These are phyloP conservation scores for Elanoides forficatus DNA, from an alignment of 2,113 vertebrate species.

Conservation along the genomic window DNA sequence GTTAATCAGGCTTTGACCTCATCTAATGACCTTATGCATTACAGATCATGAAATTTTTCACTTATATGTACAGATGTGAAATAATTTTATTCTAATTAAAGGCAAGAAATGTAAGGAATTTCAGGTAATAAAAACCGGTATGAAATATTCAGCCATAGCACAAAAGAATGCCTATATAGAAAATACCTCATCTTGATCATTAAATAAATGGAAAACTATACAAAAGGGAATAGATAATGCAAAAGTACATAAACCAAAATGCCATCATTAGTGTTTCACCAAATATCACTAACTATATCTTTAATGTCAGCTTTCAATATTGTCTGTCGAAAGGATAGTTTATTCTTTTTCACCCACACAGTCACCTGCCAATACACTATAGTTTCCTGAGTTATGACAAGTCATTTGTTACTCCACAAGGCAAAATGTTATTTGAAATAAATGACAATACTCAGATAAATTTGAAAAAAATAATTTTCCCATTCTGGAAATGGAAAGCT, in stretches of 20 bases:
- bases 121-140: neutral
- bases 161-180: neutral
- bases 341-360: neutral
- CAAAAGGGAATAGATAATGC: neutral
- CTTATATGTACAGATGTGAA: neutral
- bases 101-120: neutral
- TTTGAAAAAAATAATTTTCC: neutral
- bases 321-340: neutral
- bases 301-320: neutral
- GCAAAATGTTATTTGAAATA: neutral
- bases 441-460: neutral
- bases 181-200: neutral
- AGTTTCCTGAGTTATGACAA: neutral
- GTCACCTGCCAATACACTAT: neutral
- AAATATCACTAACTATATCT: neutral
- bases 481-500: neutral
- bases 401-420: neutral
- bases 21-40: neutral
- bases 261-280: neutral
- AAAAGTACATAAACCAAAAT: neutral
- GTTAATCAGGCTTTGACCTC: neutral
- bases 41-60: neutral
- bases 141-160: neutral
- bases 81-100: neutral
- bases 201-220: neutral